These are phyloP conservation scores for Patella pellucida DNA, from an alignment of 2,888 invertebrate genomes.

Conservation along the genomic window DNA sequence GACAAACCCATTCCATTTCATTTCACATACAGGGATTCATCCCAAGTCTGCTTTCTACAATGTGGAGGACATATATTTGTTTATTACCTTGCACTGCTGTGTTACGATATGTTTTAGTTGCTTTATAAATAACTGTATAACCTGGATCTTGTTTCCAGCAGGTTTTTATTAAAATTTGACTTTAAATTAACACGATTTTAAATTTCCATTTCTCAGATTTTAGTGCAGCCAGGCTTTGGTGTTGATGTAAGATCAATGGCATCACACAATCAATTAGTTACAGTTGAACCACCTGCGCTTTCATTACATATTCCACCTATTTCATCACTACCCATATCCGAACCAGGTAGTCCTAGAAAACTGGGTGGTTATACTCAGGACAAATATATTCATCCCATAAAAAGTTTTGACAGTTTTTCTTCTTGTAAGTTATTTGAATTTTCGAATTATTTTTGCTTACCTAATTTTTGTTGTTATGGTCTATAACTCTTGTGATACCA, in stretches of 20 bases:
- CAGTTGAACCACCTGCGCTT: slow-evolving; percentile 40
- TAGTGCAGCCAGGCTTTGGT: slow-evolving; percentile 69
- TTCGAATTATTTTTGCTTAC: too few relatives aligned
- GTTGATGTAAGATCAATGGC: slow-evolving; percentile 60
- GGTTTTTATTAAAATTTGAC: background rate
- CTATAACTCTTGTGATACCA: too few relatives aligned
- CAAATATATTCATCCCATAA: background rate
- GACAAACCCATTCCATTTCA: too few relatives aligned
- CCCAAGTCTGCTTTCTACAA: too few relatives aligned
- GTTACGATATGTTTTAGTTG: background rate
- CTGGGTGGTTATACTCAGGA: slow-evolving; percentile 14
- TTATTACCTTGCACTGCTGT: too few relatives aligned
- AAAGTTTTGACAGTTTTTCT: slow-evolving; percentile 1
- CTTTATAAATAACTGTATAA: background rate
- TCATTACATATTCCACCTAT: slow-evolving; percentile 51
- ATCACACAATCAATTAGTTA: slow-evolving; percentile 11
- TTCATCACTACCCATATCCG: slow-evolving; percentile 46
- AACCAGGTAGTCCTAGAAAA: slow-evolving; percentile 52
- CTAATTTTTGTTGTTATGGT: too few relatives aligned
- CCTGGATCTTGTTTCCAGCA: slow-evolving; percentile 65
- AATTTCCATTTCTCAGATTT: slow-evolving; percentile 48
- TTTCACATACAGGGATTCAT: too few relatives aligned
- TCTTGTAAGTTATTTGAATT: background rate
- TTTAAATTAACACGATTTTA: too few relatives aligned
- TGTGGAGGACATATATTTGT: too few relatives aligned